phyloP scores from a whole-genome alignment of 1,140 invertebrate genomes.

The Caligus rogercresseyi region DNA sequence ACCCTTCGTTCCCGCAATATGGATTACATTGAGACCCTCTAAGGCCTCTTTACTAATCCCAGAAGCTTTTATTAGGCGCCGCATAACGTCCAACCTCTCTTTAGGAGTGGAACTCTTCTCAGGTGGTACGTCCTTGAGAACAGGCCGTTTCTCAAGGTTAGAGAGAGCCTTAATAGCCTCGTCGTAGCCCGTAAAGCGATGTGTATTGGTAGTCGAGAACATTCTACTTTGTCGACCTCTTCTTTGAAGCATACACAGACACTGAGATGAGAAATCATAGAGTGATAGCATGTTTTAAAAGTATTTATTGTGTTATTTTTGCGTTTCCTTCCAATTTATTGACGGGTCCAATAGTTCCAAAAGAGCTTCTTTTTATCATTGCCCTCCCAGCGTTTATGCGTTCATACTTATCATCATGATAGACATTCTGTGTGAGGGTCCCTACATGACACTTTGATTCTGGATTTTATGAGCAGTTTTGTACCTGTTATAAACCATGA shows the following conservation, averaged over 20 bases:
- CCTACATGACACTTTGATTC: too few species aligned
- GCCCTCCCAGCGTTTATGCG: too few species aligned
- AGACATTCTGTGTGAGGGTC: too few species aligned
- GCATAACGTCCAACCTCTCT: conserved; percentile 14
- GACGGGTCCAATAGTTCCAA: too few species aligned
- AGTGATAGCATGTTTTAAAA: too few species aligned
- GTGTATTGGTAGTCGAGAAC: not conserved
- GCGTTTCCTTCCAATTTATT: too few species aligned
- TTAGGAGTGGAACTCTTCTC: not conserved
- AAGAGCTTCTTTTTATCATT: too few species aligned
- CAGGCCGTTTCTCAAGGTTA: conserved; percentile 23
- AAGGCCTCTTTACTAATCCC: not conserved
- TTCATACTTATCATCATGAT: too few species aligned
- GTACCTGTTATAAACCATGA: too few species aligned
- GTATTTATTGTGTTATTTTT: too few species aligned
- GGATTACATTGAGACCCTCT: conserved; percentile 54
- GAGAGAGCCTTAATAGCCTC: not conserved
- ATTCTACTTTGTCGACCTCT: not conserved
- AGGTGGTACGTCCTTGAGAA: conserved; percentile 20
- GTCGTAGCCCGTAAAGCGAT: not conserved
- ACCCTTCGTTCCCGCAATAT: conserved; percentile 71
- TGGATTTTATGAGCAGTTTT: too few species aligned
- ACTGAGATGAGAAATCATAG: not conserved
- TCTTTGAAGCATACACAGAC: not conserved
- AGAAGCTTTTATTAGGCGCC: conserved; percentile 29